A percentile compares a stretch with the other conserved stretches of the same genome.
These are phyloP conservation scores for Paracentrotus lividus DNA, from an alignment of 53 echinoderm and acorn worm genomes.

Conservation along the genomic window DNA sequence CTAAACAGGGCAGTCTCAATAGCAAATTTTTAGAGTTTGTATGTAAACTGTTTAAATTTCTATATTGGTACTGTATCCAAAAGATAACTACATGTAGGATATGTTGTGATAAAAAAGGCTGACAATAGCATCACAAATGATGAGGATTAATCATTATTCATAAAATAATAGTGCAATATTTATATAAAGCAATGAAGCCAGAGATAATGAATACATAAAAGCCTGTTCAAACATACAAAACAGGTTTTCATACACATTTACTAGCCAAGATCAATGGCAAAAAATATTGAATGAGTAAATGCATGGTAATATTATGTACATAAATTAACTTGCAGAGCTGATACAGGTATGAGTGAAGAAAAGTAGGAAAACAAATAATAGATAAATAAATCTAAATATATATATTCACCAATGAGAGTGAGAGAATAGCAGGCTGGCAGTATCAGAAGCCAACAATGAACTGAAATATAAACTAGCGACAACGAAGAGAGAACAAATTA, in stretches of 20 bases:
- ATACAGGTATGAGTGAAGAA: neutral
- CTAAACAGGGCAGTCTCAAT: no score
- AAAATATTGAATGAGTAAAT: neutral
- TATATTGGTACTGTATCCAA: no score
- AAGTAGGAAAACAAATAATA: constrained; percentile 3
- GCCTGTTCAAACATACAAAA: neutral
- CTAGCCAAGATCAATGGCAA: neutral
- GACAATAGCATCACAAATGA: neutral
- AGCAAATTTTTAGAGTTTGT: no score
- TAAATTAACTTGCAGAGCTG: neutral
- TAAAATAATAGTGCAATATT: neutral
- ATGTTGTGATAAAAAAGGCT: neutral
- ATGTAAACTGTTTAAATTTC: no score
- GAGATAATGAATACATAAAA: neutral
- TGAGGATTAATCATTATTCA: neutral
- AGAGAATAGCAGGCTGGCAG: neutral
- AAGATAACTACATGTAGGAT: no score
- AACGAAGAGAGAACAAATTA: neutral
- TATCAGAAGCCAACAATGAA: neutral
- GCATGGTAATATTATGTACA: constrained; percentile 21
- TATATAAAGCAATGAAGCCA: neutral
- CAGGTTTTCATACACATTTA: neutral
- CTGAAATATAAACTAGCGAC: neutral
- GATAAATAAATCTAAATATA: constrained; percentile 64
- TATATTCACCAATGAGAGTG: constrained; percentile 51